Evolutionary conservation across 2,113 vertebrate species (phyloP).

Genomic region (Anas platyrhynchos): DNA sequence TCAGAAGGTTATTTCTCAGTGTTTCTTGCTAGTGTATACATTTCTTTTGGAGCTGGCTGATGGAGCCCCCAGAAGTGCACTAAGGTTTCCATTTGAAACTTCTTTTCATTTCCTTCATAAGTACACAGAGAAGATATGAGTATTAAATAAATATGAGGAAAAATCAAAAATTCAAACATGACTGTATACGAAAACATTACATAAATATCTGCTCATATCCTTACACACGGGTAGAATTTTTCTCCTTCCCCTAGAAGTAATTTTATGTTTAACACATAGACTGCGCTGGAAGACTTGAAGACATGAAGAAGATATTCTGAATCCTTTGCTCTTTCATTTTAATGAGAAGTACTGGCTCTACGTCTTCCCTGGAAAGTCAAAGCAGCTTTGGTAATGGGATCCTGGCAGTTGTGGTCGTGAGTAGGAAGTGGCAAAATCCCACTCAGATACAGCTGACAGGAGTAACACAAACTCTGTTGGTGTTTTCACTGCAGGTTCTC

Average conservation of each 20-base stretch:
- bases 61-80: not conserved
- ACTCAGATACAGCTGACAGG: not conserved
- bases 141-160: not conserved
- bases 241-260: not conserved
- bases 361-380: not conserved
- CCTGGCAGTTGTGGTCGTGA: accelerated
- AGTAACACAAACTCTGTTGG: not conserved
- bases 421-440: not conserved
- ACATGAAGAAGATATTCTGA: not conserved
- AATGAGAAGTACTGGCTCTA: not conserved
- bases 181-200: not conserved
- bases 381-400: not conserved
- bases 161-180: not conserved
- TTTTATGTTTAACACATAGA: not conserved
- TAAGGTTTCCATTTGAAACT: not conserved
- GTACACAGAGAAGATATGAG: not conserved
- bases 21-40: slow-evolving; percentile 29
- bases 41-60: slow-evolving; percentile 76
- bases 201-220: not conserved
- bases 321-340: not conserved
- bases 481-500: not conserved
- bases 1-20: slow-evolving; percentile 31
- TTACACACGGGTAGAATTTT: not conserved
- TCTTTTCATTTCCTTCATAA: not conserved
- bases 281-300: not conserved